Conservation (phyloP, 2,888 invertebrate species). For the Hedya salicella region DNA sequence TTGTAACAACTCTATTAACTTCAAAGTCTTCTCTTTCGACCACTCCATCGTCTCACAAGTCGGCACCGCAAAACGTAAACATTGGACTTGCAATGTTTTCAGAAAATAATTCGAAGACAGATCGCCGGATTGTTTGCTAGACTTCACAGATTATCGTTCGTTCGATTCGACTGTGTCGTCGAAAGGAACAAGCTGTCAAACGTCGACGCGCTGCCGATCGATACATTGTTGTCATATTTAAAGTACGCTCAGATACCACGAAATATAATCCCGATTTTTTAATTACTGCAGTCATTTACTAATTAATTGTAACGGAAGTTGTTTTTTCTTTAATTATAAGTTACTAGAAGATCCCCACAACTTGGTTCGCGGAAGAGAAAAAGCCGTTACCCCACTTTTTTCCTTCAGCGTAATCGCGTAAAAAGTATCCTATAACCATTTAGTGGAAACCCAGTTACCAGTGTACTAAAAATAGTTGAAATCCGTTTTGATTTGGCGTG, state of each 20-base stretch:
- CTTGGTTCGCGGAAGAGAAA: no score
- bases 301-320: no score
- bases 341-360: no score
- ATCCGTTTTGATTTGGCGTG: no score
- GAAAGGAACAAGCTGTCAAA: slow-evolving; percentile 34
- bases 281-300: no score
- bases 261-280: neutral
- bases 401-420: no score
- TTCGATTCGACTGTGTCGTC: slow-evolving; percentile 1
- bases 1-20: slow-evolving; percentile 77
- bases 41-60: slow-evolving; percentile 69
- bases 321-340: no score
- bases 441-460: no score
- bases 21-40: slow-evolving; percentile 79
- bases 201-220: slow-evolving; percentile 42
- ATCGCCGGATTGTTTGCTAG: slow-evolving; percentile 63
- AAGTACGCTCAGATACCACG: neutral
- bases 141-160: slow-evolving; percentile 45
- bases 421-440: no score
- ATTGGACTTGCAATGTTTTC: slow-evolving; percentile 51
- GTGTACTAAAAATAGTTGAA: no score
- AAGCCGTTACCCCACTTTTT: no score
- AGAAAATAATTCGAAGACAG: slow-evolving; percentile 55
- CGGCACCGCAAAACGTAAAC: slow-evolving; percentile 55
- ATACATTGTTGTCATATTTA: slow-evolving; percentile 32